Evolutionary conservation across 2,797 vertebrate species (phyloP).

Genomic region (Betta splendens): DNA sequence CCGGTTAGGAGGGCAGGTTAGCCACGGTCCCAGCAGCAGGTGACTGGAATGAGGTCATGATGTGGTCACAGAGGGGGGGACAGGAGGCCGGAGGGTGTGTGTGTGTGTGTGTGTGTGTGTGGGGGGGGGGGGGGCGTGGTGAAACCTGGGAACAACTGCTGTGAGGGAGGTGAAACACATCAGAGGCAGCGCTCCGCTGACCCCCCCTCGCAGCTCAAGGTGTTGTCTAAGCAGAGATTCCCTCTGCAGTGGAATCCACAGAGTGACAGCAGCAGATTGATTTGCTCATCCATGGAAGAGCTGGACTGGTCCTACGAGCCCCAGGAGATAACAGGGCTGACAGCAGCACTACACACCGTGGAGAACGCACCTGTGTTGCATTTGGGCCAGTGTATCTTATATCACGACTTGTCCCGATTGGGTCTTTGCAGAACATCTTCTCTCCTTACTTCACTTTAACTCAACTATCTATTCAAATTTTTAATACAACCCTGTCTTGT

Average conservation of each 20-base stretch:
- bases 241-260: slow-evolving; percentile 60
- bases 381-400: slow-evolving; percentile 55
- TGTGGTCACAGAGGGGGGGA: slow-evolving; percentile 76
- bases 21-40: slow-evolving; percentile 83
- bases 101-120: slow-evolving; percentile 36
- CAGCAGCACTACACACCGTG: slow-evolving; percentile 31
- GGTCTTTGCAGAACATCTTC: slow-evolving; percentile 8
- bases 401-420: slow-evolving; percentile 18
- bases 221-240: slow-evolving; percentile 62
- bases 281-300: slow-evolving; percentile 66
- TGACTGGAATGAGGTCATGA: slow-evolving; percentile 80
- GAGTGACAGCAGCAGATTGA: slow-evolving; percentile 68
- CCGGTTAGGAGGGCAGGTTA: slow-evolving; percentile 79
- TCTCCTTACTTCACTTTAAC: slow-evolving; percentile 12
- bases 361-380: slow-evolving; percentile 61
- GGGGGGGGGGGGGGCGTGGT: too few relatives aligned
- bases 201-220: slow-evolving; percentile 48
- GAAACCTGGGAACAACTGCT: slow-evolving; percentile 81
- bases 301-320: slow-evolving; percentile 54
- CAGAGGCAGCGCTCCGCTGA: slow-evolving; percentile 58
- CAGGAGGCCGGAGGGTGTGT: slow-evolving; percentile 25
- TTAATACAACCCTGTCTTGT: too few relatives aligned
- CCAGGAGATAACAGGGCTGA: slow-evolving; percentile 48
- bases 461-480: neutral
- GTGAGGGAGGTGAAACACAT: slow-evolving; percentile 79